Base-by-base conservation (phyloP, 2,113 vertebrate genomes). In the Progne subis region DNA sequence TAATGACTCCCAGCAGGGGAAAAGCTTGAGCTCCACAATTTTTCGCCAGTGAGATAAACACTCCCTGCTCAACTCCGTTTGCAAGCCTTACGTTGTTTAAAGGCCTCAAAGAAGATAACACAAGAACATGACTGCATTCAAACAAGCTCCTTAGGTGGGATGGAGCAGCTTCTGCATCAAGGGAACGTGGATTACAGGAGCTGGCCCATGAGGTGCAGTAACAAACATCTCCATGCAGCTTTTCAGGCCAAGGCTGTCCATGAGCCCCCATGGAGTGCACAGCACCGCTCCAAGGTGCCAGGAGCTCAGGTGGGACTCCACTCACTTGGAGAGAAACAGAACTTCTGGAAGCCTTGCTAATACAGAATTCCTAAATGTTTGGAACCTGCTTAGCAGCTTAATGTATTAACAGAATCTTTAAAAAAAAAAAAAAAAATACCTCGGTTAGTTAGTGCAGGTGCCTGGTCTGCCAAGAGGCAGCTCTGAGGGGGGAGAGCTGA, bases 1-100 rank as follows among this genome's bases (percentile, higher is more conserved):
- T 68, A 89, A 94, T 68, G 80, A 82, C 41, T 86, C 69, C 63
- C 77, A 94, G 83, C 65, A 82, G 52, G 72, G 6, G 70, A 84
- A 68, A 75, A 49, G 6, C 34, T 86, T 31, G 60, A 90, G 82
- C 84, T 56, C 46, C 65, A 23, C 56, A 39, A 28, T 84, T 94
- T 83, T 74, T 63, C 39, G 12, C 16, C 9, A 75, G 12, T 12
- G 41, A 75, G 76, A 92, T 69, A 86, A 92, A 60, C n/a, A 46
- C n/a, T 52, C 61, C 46, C 56, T 32, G 41, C 13, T 92, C 50
- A 56, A 15, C 49, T 75, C 47, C 14, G 0, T 77, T 90, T 90
- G 67, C 43, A 67, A 86, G 32, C 7, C 24, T 70, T 28, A 15
- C 1, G 1, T 60, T 56, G 39, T 67, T 86, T 88, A 80, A 76